Conservation (phyloP, 2,113 vertebrate species). For the Nothobranchius furzeri region DNA sequence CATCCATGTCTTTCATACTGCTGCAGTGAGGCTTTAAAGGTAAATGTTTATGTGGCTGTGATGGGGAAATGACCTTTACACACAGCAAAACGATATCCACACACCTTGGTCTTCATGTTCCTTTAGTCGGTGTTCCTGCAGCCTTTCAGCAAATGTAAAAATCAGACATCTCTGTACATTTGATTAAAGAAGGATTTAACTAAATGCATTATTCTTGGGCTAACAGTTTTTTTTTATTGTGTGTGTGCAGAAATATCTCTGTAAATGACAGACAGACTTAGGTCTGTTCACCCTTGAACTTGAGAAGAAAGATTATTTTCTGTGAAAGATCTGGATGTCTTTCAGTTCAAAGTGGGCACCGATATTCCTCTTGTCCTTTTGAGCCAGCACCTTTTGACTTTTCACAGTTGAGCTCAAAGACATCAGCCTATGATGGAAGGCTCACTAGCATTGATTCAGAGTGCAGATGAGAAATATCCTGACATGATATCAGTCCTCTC, state of each 20-base stretch:
- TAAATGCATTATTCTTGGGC: neutral
- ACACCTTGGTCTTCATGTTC: neutral
- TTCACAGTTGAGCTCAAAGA: slow-evolving; percentile 63
- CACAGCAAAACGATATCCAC: neutral
- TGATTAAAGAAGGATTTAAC: neutral
- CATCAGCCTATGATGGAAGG: slow-evolving; percentile 59
- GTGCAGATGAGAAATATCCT: slow-evolving; percentile 69
- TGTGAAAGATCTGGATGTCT: slow-evolving; percentile 13
- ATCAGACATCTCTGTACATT: neutral
- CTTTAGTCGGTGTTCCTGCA: neutral
- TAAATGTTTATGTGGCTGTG: slow-evolving; percentile 20
- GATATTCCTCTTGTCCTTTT: slow-evolving; percentile 45
- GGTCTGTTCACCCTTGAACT: slow-evolving; percentile 19
- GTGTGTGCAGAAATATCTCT: neutral
- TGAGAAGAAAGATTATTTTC: neutral
- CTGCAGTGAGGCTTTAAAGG: neutral
- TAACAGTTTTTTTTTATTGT: neutral
- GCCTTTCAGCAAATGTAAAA: neutral
- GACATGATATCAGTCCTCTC: slow-evolving; percentile 69
- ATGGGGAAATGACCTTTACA: slow-evolving; percentile 4
- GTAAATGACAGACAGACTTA: neutral
- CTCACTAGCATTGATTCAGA: slow-evolving; percentile 67
- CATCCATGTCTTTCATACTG: neutral
- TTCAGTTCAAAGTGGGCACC: slow-evolving; percentile 25
- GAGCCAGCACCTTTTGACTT: slow-evolving; percentile 45